Base-by-base conservation (phyloP, 1,140 invertebrate genomes). In the Calosoma granatense region DNA sequence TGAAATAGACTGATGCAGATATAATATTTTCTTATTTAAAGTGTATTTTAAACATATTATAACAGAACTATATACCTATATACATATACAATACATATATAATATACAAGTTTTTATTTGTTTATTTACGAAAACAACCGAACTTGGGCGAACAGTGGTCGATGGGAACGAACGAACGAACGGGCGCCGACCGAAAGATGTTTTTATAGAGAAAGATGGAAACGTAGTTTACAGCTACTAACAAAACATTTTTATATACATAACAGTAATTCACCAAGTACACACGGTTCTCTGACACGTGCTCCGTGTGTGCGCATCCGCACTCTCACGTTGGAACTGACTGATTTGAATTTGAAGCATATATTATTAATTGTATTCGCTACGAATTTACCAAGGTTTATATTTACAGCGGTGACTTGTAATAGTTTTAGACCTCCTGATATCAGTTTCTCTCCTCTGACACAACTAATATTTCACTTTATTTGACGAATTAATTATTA, bases 301-400 rank as follows among this genome's bases (percentile, higher is more conserved):
- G n/a, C n/a, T n/a, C 26, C 26, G 26, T 36, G 26, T 36, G n/a
- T n/a, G n/a, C n/a, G n/a, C n/a, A n/a, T n/a, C n/a, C n/a, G n/a
- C n/a, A n/a, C n/a, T n/a, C n/a, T 36, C 26, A 36, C 58, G 60
- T 64, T 66, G 63, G 63, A 63, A 64, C 63, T 51, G 60, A 66
- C 61, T 63, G 64, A 64, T 56, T 57, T 54, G 20, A 36, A 47
- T 47, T 47, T 9, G 17, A 47, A 47, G 9, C 9, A 12, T 17
- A 36, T 36, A 36, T n/a, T n/a, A n/a, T n/a, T n/a, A n/a, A n/a
- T n/a, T n/a, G n/a, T n/a, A n/a, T n/a, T n/a, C n/a, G n/a, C 26
- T 36, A 47, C 41, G 41, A 47, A 47, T 47, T 47, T 36, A 36
- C 26, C 26, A 36, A 36, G 6, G n/a, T 30, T 30, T 30, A 6